phyloP scores from a whole-genome alignment of 2,888 invertebrate genomes.

The Drosophila quinaria region DNA sequence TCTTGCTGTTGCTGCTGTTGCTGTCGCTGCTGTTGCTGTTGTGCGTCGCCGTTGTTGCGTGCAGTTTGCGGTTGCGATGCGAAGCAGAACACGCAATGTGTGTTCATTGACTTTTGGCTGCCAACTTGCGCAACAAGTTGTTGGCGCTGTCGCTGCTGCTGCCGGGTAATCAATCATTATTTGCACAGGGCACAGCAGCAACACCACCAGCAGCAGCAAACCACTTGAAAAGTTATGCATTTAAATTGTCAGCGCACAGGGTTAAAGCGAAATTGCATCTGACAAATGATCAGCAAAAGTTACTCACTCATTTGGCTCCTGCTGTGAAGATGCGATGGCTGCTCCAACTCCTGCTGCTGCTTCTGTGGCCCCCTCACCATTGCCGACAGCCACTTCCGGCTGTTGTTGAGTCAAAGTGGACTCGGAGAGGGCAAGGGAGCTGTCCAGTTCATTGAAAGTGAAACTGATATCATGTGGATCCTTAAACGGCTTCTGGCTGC shows the following conservation, averaged over 20 bases:
- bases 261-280: conserved; percentile 66
- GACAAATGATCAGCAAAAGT: conserved; percentile 79
- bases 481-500: conserved; percentile 83
- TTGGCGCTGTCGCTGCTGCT: conserved; percentile 43
- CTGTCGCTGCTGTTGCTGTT: conserved; percentile 37
- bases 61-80: conserved; percentile 56
- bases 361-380: conserved; percentile 11
- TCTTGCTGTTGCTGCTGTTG: conserved; percentile 29
- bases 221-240: conserved; percentile 70
- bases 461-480: conserved; percentile 85
- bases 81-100: conserved; percentile 73
- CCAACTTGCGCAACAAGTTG: conserved; percentile 61
- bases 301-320: conserved; percentile 79
- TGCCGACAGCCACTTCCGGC: conserved; percentile 59
- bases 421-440: conserved; percentile 9
- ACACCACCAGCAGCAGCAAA: conserved; percentile 26
- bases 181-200: conserved; percentile 50
- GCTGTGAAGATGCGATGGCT: conserved; percentile 59
- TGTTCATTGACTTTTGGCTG: conserved; percentile 81
- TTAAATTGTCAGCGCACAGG: conserved; percentile 78
- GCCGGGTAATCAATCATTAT: conserved; percentile 79
- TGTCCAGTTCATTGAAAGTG: conserved; percentile 84
- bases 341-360: conserved; percentile 1
- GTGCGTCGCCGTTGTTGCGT: conserved; percentile 62
- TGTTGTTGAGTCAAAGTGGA: conserved; percentile 4